These are phyloP conservation scores for Bhutanitis thaidina DNA, from an alignment of 2,888 invertebrate species.

Conservation along the genomic window DNA sequence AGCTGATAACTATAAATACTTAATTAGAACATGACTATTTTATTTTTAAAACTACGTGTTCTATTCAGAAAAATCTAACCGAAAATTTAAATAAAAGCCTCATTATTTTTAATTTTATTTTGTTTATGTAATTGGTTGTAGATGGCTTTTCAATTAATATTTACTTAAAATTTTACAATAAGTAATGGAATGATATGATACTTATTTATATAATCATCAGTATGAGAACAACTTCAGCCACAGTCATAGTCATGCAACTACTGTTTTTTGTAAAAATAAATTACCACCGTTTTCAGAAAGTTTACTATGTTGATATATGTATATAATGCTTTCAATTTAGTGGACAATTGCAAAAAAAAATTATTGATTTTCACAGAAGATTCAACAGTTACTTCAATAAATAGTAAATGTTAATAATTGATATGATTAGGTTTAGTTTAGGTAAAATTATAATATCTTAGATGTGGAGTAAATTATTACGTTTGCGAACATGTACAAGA, in stretches of 20 bases:
- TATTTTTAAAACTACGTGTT: background rate
- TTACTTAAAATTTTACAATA: background rate
- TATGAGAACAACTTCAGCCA: no score
- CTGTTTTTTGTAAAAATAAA: conserved; percentile 33
- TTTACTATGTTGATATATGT: conserved; percentile 45
- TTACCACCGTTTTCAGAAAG: conserved; percentile 30
- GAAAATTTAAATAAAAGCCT: background rate
- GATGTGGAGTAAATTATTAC: conserved; percentile 49
- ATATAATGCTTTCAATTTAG: conserved; percentile 62
- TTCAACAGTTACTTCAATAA: conserved; percentile 29
- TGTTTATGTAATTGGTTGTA: background rate
- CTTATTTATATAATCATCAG: background rate
- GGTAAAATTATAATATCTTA: conserved; percentile 59
- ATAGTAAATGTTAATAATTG: conserved; percentile 36
- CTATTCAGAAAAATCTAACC: background rate
- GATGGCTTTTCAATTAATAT: background rate
- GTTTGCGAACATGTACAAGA: conserved; percentile 53
- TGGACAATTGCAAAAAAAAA: conserved; percentile 41
- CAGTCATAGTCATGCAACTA: background rate
- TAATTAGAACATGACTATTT: background rate
- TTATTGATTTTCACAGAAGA: conserved; percentile 27
- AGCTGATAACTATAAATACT: conserved; percentile 23
- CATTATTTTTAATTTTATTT: background rate
- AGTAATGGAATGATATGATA: background rate
- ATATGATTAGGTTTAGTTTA: conserved; percentile 66